Evolutionary conservation across 2,113 vertebrate species (phyloP), one percentile per base, ranked within the genome.

Genomic region (Morone saxatilis): DNA sequence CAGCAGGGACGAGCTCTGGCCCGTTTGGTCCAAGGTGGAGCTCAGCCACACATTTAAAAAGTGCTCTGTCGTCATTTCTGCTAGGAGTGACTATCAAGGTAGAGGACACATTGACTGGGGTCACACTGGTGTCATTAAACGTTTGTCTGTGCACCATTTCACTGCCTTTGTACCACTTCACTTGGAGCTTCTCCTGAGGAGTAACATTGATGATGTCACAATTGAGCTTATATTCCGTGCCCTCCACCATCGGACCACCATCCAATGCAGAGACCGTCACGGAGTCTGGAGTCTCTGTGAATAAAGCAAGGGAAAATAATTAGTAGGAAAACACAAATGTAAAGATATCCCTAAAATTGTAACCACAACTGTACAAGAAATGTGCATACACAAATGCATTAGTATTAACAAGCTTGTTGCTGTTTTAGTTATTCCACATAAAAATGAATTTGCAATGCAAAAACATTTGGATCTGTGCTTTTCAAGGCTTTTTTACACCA

Each of bases 201-300:
- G 65, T 87, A 0, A 92, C 94, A 0, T 31, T 78, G 0, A 0
- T 0, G 31, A 94, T 73, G 13, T 89, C 43, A 84, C 96, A 96
- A 1, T 0, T 2, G 57, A 96, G 50, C 3, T 1, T 3, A 36
- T 86, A 14, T 12, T 81, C n/a, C 16, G 3, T 0, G 0, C 87
- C 93, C 38, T 87, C 93, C 0, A 56, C 36, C 76, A 91, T 62
- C 11, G 78, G 41, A 11, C 14, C 59, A 17, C 1, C 7, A 70
- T 59, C 2, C 6, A 3, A 0, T 4, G 7, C 19, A 20, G 81
- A 89, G 17, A 93, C 25, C n/a, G 66, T 63, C 2, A 8, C 78
- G 1, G 0, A 20, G 73, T 19, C 85, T 71, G 93, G 89, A 81
- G 38, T 53, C 65, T 88, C 87, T 94, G 84, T 63, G 41, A 56